Conservation (phyloP, 2,888 invertebrate species). For the Agriopis aurantiaria region DNA sequence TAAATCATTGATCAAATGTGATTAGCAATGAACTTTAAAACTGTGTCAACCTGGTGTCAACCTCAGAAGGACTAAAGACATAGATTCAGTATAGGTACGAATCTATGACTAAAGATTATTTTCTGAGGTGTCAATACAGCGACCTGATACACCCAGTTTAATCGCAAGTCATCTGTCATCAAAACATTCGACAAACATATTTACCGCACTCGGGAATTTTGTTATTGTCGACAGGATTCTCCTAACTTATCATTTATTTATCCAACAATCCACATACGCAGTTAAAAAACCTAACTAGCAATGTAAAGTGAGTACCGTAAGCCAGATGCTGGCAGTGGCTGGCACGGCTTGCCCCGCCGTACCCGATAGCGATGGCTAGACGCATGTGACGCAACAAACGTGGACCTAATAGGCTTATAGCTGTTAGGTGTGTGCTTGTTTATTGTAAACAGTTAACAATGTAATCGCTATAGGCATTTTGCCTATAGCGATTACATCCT, state of each 20-base stretch:
- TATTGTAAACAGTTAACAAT: conserved; percentile 15
- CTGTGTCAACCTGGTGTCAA: neutral
- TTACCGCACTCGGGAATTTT: neutral
- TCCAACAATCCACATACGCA: conserved; percentile 32
- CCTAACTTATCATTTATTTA: conserved; percentile 10
- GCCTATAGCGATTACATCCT: too few relatives aligned
- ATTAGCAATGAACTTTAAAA: neutral
- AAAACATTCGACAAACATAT: neutral
- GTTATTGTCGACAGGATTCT: neutral
- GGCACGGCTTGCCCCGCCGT: conserved; percentile 59
- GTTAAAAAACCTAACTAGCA: conserved; percentile 36
- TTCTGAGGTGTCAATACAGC: neutral
- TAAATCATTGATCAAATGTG: neutral
- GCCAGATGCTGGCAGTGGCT: conserved; percentile 77
- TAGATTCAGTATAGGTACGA: too few relatives aligned
- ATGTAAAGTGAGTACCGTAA: conserved; percentile 38
- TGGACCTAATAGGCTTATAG: conserved; percentile 10
- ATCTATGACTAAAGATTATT: too few relatives aligned
- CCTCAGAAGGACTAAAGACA: too few relatives aligned
- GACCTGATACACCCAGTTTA: too few relatives aligned
- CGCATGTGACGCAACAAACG: conserved; percentile 47
- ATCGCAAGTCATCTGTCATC: neutral
- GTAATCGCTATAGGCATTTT: neutral
- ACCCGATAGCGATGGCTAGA: conserved; percentile 59
- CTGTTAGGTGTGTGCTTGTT: conserved; percentile 12